Conservation (phyloP, 2,113 vertebrate species). For the Bombycilla garrulus region DNA sequence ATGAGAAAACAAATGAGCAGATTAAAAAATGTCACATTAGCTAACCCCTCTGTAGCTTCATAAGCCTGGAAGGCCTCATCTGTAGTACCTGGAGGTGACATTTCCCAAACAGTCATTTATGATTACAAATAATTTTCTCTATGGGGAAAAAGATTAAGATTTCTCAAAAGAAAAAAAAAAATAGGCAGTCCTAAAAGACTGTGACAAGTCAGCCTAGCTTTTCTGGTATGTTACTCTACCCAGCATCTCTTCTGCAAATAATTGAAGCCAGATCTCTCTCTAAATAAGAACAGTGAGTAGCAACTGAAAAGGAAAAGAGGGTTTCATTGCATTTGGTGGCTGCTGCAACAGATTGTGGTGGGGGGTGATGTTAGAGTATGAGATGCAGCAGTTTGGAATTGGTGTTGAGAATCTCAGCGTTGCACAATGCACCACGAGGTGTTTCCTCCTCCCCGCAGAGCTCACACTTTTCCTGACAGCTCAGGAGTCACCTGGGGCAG, state of each 20-base stretch:
- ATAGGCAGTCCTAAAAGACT: neutral
- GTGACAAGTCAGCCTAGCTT: neutral
- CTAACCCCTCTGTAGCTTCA: constrained; percentile 8
- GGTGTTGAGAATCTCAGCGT: accelerated
- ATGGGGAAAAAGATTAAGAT: neutral
- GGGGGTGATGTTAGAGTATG: neutral
- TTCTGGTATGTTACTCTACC: neutral
- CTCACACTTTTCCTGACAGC: neutral
- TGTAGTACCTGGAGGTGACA: constrained; percentile 34
- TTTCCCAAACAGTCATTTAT: constrained; percentile 52
- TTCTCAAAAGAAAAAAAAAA: neutral
- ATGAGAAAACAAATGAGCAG: constrained; percentile 31
- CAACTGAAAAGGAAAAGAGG: neutral
- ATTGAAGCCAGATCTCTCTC: constrained; percentile 14
- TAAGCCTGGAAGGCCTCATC: constrained; percentile 41
- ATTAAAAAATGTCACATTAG: constrained; percentile 16
- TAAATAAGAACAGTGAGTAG: neutral
- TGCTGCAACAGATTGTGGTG: neutral
- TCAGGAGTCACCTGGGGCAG: neutral
- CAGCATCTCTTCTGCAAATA: constrained; percentile 31
- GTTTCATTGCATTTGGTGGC: neutral
- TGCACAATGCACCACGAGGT: neutral
- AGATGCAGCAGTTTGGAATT: neutral
- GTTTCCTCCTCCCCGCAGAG: neutral
- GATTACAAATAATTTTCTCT: constrained; percentile 62